Conservation (phyloP, 1,140 invertebrate genomes). For the Apocrypta bakeri region DNA sequence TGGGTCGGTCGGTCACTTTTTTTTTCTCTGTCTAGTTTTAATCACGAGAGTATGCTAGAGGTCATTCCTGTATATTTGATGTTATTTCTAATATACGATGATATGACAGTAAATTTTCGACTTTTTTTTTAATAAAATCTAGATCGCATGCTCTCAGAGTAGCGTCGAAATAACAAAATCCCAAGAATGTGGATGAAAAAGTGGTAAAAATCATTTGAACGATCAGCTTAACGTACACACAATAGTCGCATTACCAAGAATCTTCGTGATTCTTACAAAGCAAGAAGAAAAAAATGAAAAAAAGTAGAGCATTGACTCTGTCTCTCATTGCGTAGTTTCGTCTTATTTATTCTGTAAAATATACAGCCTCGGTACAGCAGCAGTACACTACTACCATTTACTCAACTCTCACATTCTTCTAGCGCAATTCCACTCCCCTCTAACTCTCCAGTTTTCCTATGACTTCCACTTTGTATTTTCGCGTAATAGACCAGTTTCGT, state of each 20-base stretch:
- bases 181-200: no score
- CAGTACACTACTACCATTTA: conserved; percentile 9
- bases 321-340: not conserved
- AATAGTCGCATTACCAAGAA: not conserved
- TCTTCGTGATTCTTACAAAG: not conserved
- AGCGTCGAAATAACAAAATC: no score
- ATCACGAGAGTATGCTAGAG: no score
- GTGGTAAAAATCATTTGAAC: no score
- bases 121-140: no score
- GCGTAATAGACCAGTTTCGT: conserved; percentile 46
- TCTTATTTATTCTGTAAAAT: conserved; percentile 40
- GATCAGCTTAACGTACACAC: not conserved
- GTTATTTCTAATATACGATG: no score
- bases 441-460: conserved; percentile 32
- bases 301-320: conserved; percentile 16
- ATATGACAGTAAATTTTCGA: no score
- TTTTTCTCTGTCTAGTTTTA: no score
- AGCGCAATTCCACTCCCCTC: conserved; percentile 22
- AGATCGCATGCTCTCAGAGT: no score
- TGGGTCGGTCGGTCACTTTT: no score
- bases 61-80: no score
- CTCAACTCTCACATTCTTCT: conserved; percentile 28
- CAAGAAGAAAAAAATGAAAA: conserved; percentile 27
- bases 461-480: conserved; percentile 41
- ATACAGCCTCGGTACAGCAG: not conserved